phyloP scores from a whole-genome alignment of 2,113 vertebrate species.

The Apeltes quadracus region DNA sequence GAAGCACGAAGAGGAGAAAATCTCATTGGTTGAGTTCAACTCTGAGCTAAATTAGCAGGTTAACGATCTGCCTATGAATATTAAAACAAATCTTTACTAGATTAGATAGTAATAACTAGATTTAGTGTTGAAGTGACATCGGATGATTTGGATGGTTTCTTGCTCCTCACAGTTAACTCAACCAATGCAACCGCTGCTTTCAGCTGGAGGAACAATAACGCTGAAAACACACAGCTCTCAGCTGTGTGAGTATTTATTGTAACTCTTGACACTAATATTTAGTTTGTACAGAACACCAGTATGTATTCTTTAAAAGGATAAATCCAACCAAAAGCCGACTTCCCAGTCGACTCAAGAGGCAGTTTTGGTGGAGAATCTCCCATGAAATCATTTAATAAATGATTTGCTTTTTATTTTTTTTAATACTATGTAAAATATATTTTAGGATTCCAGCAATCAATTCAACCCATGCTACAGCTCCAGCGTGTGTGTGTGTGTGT shows the following conservation, averaged over 20 bases:
- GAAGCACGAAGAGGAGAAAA: neutral
- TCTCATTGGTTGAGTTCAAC: conserved; percentile 10
- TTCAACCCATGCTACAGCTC: neutral
- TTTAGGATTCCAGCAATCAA: conserved; percentile 21
- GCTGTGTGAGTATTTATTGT: conserved; percentile 9
- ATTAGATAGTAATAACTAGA: neutral
- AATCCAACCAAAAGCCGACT: neutral
- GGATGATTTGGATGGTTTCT: too few relatives aligned
- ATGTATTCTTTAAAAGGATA: neutral
- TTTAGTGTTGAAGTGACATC: too few relatives aligned
- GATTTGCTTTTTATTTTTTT: neutral
- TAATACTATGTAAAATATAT: conserved; percentile 27
- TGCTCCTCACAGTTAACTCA: neutral
- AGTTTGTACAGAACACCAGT: neutral
- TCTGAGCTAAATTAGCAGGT: neutral
- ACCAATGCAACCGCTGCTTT: neutral
- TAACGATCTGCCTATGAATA: neutral
- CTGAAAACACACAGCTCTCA: neutral
- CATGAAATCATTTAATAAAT: conserved; percentile 22
- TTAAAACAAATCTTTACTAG: neutral
- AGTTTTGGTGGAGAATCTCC: neutral
- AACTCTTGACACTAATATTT: conserved; percentile 10
- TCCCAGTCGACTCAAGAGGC: neutral
- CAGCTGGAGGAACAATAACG: neutral
- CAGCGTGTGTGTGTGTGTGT: neutral